Percentiles rank a stretch among this genome's conserved stretches.
Evolutionary conservation across 2,888 invertebrate genomes (phyloP).

Genomic region (Ormyrus pomaceus): DNA sequence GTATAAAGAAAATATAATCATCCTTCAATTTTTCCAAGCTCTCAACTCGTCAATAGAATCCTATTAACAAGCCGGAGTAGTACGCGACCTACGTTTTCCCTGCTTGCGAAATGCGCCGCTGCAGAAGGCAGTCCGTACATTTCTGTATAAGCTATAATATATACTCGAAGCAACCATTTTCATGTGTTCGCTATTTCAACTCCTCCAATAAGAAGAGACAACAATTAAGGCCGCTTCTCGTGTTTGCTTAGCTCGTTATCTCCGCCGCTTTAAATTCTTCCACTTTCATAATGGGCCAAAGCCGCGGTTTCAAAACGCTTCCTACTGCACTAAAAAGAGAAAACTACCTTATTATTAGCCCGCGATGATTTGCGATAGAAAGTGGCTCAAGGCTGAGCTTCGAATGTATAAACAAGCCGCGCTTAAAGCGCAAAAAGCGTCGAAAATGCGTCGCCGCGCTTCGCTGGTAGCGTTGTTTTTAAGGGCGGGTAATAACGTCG

Average conservation of each 20-base stretch:
- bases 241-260: constrained; percentile 21
- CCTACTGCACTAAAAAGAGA: too few species aligned
- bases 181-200: not conserved
- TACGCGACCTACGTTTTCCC: too few species aligned
- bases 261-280: constrained; percentile 7
- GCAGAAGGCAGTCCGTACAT: too few species aligned
- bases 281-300: constrained; percentile 4
- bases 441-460: constrained; percentile 8
- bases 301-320: not conserved
- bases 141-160: too few species aligned
- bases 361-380: constrained; percentile 6
- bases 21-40: too few species aligned
- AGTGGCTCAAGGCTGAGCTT: constrained; percentile 33
- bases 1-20: too few species aligned
- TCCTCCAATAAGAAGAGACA: constrained; percentile 29
- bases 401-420: not conserved
- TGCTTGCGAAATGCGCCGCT: too few species aligned
- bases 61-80: too few species aligned
- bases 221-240: constrained; percentile 4
- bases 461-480: not conserved
- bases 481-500: not conserved
- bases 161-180: constrained; percentile 2
- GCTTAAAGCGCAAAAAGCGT: not conserved
- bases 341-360: not conserved
- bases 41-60: too few species aligned